Base-by-base conservation (phyloP, 2,113 vertebrate species). In the Pithys albifrons region DNA sequence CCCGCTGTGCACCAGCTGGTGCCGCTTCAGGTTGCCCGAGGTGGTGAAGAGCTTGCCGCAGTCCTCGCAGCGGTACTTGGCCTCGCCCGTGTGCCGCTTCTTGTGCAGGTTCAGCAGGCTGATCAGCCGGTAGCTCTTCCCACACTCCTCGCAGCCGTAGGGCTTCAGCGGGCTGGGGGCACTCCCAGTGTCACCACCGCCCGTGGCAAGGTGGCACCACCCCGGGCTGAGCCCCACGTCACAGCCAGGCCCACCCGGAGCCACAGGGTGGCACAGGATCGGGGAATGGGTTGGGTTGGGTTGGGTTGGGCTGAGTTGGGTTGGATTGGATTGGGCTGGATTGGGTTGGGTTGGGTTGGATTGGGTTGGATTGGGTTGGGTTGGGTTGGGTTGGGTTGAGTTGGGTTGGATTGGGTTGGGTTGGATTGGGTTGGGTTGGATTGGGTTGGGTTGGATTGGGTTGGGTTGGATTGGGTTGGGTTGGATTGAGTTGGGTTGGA, bases 71-170 rank as follows among this genome's bases (percentile, higher is more conserved):
- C 98, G 99, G 98, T 99, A 99, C 17, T 98, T 98, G 0, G 99
- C 99, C 95, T 99, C 99, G 0, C 99, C 99, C 0, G 99, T 99
- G 98, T 99, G 99, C n/a, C 99, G 98, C 87, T 99, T 99, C 97
- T 99, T 98, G 97, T 99, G 99, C 92, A 99, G 98, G 97, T 99
- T 99, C 78, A 99, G 98, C 70, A 99, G 98, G 97, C 99, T 99
- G 98, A 99, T 98, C 95, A 99, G 99, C 15, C 99, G 98, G 98
- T 99, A 99, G 98, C 99, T 99, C 97, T 99, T 99, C 22, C 99
- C 99, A 0, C 99, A 99, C 3, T 99, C 99, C 49, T 98, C 98
- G 19, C 99, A 99, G 97, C 98, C 98, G 19, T 99, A 99, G 0
- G 99, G 99, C 97, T 99, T 99, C 92, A 99, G 93, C 0, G 99